Conservation (phyloP, 2,113 vertebrate species). For the Piaya cayana region DNA sequence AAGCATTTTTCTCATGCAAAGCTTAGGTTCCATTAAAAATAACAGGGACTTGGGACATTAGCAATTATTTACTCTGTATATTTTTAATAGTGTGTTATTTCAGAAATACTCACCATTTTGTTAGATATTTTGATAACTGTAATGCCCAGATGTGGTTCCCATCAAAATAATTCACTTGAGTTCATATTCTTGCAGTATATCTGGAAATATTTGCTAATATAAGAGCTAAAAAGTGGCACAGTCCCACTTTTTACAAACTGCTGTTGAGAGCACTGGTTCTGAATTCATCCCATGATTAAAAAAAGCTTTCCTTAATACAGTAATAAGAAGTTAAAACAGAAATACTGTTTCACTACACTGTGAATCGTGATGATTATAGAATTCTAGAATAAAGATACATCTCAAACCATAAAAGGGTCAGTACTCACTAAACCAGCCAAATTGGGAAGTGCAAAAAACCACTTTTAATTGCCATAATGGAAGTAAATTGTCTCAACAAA, state of each 20-base stretch:
- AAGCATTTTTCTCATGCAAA: background rate
- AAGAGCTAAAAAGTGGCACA: background rate
- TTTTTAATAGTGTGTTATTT: background rate
- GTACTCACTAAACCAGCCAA: background rate
- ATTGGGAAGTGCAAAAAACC: background rate
- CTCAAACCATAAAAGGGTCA: background rate
- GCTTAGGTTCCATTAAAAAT: background rate
- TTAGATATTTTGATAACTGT: background rate
- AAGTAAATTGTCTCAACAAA: background rate
- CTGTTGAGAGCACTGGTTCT: background rate
- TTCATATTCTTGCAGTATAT: background rate
- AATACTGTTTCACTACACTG: background rate
- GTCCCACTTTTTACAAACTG: background rate
- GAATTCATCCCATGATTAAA: background rate
- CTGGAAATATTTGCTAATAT: background rate
- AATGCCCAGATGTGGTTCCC: background rate
- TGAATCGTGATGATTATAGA: background rate
- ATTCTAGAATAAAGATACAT: background rate
- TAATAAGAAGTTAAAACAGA: background rate
- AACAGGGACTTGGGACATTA: background rate
- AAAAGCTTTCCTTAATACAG: background rate
- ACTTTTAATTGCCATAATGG: background rate
- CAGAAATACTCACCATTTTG: background rate
- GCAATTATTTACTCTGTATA: background rate
- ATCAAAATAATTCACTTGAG: background rate